A percentile compares a stretch with the other conserved stretches of the same genome.
These are phyloP conservation scores for Palaemon carinicauda DNA, from an alignment of 1,140 invertebrate genomes.

Conservation along the genomic window DNA sequence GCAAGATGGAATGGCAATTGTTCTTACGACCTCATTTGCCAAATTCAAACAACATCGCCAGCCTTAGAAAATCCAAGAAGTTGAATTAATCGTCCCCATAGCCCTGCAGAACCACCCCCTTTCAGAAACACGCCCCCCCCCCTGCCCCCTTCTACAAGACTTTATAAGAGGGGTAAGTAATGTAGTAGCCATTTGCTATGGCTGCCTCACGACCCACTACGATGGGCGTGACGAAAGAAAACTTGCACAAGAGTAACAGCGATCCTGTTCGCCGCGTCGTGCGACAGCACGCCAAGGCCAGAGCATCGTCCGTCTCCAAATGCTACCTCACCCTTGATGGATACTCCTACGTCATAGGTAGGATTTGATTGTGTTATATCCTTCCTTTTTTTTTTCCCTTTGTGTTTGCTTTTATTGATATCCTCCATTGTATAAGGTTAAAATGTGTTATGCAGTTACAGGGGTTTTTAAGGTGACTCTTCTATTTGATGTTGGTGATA, in stretches of 20 bases:
- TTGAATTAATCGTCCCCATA: not conserved
- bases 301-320: conserved; percentile 26
- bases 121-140: not conserved
- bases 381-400: not conserved
- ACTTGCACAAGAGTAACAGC: conserved; percentile 40
- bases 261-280: not conserved
- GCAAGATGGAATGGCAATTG: not conserved
- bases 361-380: not conserved
- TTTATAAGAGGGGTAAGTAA: not conserved
- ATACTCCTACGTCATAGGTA: conserved; percentile 48
- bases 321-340: conserved; percentile 47
- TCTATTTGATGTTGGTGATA: too few relatives aligned
- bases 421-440: too few relatives aligned
- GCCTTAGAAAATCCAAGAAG: too few relatives aligned
- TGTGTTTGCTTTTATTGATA: too few relatives aligned
- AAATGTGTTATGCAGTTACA: too few relatives aligned
- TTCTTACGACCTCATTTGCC: not conserved
- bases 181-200: conserved; percentile 14
- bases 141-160: not conserved
- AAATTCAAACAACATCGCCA: not conserved
- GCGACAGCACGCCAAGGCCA: not conserved
- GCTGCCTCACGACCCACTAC: conserved; percentile 23
- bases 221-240: conserved; percentile 22
- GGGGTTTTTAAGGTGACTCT: too few relatives aligned
- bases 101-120: not conserved